Conservation (phyloP, 2,113 vertebrate genomes). For the Sinocyclocheilus maitianheensis region DNA sequence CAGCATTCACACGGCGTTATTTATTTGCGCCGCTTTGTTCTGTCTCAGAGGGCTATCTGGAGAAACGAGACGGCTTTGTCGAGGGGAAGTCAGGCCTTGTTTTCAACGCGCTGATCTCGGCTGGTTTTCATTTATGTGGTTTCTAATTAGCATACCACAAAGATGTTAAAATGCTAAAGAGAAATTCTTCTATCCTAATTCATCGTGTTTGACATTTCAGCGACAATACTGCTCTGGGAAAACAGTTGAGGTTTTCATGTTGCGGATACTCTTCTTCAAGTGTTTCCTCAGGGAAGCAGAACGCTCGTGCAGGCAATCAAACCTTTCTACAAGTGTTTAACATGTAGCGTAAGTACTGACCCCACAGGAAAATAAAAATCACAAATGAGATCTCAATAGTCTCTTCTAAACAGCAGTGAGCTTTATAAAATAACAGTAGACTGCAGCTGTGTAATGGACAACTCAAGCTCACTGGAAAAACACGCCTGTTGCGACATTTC, state of each 20-base stretch:
- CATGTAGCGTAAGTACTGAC: background rate
- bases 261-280: background rate
- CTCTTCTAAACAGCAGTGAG: background rate
- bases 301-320: background rate
- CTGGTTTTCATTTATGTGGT: background rate
- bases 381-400: constrained; percentile 7
- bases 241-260: background rate
- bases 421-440: background rate
- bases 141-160: constrained; percentile 22
- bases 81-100: background rate
- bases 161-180: background rate
- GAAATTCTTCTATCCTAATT: background rate
- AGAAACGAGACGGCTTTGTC: background rate
- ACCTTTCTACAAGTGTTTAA: constrained; percentile 11
- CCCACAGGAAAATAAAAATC: background rate
- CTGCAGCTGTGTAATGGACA: background rate
- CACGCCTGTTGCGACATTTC: background rate
- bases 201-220: constrained; percentile 13
- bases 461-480: background rate
- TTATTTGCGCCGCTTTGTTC: constrained; percentile 56
- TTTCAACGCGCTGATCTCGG: background rate
- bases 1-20: constrained; percentile 50
- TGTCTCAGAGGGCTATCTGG: constrained; percentile 22
- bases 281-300: background rate
- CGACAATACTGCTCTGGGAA: background rate